phyloP scores from a whole-genome alignment of 2,113 vertebrate genomes.

The Xiphias gladius region DNA sequence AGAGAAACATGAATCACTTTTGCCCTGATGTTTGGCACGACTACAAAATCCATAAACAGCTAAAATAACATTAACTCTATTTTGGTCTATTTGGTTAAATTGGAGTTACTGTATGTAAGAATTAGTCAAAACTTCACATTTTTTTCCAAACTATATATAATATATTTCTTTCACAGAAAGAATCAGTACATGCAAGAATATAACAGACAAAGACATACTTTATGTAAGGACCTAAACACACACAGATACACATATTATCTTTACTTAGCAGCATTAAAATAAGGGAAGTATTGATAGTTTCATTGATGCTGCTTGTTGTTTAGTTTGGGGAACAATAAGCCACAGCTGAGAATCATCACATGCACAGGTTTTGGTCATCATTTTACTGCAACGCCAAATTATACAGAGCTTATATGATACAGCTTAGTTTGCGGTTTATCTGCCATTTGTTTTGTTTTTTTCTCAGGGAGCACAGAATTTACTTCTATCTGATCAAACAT shows the following conservation, averaged over 20 bases:
- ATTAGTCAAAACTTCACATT: constrained; percentile 86
- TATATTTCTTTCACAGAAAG: constrained; percentile 93
- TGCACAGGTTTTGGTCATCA: constrained; percentile 72
- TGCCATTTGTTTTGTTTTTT: constrained; percentile 31
- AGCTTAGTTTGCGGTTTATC: constrained; percentile 44
- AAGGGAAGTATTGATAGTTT: constrained; percentile 70
- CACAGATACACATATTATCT: constrained; percentile 53
- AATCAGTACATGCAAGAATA: constrained; percentile 81
- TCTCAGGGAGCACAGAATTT: constrained; percentile 14
- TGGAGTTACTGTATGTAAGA: constrained; percentile 70
- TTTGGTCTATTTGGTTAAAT: constrained; percentile 78
- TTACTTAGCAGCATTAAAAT: constrained; percentile 85
- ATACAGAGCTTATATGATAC: constrained; percentile 56
- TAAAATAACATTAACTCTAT: constrained; percentile 63
- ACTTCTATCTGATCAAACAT: constrained; percentile 45
- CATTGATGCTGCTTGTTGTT: constrained; percentile 76
- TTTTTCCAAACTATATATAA: constrained; percentile 82
- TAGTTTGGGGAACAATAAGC: constrained; percentile 67
- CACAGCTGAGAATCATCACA: constrained; percentile 59
- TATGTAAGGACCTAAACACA: constrained; percentile 59
- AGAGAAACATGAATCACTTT: constrained; percentile 46
- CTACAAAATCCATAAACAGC: constrained; percentile 47
- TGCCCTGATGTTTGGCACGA: constrained; percentile 50
- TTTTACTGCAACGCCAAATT: constrained; percentile 54
- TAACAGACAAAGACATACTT: constrained; percentile 51